phyloP scores from a whole-genome alignment of 2,888 invertebrate species.

The Lamellibrachia satsuma region DNA sequence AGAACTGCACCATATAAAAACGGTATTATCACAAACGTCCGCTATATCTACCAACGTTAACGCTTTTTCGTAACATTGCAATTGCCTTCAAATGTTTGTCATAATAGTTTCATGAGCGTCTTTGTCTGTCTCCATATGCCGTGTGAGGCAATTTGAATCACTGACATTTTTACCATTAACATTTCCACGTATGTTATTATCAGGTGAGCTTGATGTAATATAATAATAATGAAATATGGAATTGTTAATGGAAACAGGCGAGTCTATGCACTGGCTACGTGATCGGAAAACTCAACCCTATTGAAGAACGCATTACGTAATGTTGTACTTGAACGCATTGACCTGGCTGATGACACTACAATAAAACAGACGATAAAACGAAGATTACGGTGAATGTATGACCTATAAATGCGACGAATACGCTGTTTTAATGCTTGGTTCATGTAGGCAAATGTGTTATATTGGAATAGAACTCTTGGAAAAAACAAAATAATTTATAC shows the following conservation, averaged over 20 bases:
- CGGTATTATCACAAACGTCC: too few species aligned
- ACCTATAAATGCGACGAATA: background rate
- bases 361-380: background rate
- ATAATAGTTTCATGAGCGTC: too few species aligned
- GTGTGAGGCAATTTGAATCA: too few species aligned
- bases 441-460: background rate
- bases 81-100: too few species aligned
- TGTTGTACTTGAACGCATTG: background rate
- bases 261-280: background rate
- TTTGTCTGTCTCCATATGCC: too few species aligned
- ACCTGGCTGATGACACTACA: background rate
- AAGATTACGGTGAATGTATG: too few species aligned
- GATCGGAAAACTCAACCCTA: background rate
- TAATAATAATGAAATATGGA: background rate
- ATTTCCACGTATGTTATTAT: too few species aligned
- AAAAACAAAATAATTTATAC: background rate
- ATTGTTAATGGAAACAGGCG: background rate
- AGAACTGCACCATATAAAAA: too few species aligned
- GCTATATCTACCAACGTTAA: too few species aligned
- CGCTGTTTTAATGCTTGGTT: background rate
- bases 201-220: too few species aligned
- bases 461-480: background rate
- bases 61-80: too few species aligned
- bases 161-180: too few species aligned
- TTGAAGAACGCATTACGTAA: background rate